A percentile compares a stretch with the other conserved stretches of the same genome.
Conservation (phyloP, 2,797 vertebrate species). For the Trematomus bernacchii region DNA sequence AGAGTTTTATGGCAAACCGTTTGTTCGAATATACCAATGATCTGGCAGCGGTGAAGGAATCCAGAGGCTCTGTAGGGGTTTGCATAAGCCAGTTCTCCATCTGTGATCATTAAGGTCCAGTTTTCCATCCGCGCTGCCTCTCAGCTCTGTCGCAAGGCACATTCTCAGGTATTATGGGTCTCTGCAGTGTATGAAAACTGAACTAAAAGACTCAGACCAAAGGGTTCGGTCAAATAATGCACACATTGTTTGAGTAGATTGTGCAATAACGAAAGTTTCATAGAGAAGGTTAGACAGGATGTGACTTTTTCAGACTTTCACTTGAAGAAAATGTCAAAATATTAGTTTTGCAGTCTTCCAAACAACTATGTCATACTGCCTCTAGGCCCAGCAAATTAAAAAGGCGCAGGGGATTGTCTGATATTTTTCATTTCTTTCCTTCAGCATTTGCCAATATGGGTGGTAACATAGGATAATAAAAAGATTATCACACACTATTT, state of each 20-base stretch:
- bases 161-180: constrained; percentile 45
- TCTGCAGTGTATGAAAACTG: constrained; percentile 26
- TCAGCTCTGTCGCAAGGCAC: constrained; percentile 22
- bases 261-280: constrained; percentile 40
- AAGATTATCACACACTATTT: constrained; percentile 28
- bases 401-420: constrained; percentile 6
- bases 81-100: constrained; percentile 44
- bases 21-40: constrained; percentile 21
- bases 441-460: constrained; percentile 8
- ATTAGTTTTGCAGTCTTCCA: constrained; percentile 25
- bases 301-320: constrained; percentile 38
- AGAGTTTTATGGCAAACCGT: constrained; percentile 21
- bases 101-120: constrained; percentile 52
- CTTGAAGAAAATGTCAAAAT: constrained; percentile 32
- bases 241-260: constrained; percentile 38
- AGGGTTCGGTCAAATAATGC: constrained; percentile 36
- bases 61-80: constrained; percentile 22
- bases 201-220: constrained; percentile 18
- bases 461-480: neutral
- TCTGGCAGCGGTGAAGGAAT: constrained; percentile 25
- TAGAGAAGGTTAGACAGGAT: constrained; percentile 12
- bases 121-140: constrained; percentile 53
- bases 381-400: neutral
- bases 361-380: constrained; percentile 27
- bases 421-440: constrained; percentile 24